Evolutionary conservation across 2,797 vertebrate species (phyloP).

Genomic region (Cryptoblepharus egeriae): DNA sequence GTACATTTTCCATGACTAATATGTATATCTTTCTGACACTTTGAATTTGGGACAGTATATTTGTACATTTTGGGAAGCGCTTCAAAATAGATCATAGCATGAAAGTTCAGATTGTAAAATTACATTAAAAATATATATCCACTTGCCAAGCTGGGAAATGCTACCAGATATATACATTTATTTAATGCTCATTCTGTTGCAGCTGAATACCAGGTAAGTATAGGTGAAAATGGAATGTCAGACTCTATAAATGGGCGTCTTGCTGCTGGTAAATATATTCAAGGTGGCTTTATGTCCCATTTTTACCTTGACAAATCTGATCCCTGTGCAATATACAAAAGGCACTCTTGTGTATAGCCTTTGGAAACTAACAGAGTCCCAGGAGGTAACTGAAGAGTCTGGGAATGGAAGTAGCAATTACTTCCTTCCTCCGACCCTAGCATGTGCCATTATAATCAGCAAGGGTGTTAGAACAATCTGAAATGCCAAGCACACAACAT

Average conservation of each 20-base stretch:
- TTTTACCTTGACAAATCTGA: slow-evolving; percentile 13
- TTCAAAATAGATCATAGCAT: slow-evolving; percentile 4
- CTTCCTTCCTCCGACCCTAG: background rate
- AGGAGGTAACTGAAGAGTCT: background rate
- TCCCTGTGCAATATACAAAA: background rate
- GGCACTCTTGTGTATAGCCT: background rate
- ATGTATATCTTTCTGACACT: slow-evolving; percentile 8
- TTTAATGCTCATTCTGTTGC: background rate
- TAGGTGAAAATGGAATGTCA: background rate
- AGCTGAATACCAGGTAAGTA: background rate
- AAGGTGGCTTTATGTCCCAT: background rate
- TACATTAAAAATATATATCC: background rate
- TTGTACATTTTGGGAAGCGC: background rate
- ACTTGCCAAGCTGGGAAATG: background rate
- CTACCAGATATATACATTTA: background rate
- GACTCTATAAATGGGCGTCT: background rate
- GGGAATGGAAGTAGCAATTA: slow-evolving; percentile 9
- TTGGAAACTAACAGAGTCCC: background rate
- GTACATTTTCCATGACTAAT: slow-evolving; percentile 18
- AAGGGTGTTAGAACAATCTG: background rate
- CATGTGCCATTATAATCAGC: too few species aligned
- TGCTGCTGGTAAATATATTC: background rate
- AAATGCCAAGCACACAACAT: background rate
- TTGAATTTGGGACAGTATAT: background rate
- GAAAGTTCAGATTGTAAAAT: background rate